These are phyloP conservation scores for Tupiocoris notatus DNA, from an alignment of 2,888 invertebrate species.

Conservation along the genomic window DNA sequence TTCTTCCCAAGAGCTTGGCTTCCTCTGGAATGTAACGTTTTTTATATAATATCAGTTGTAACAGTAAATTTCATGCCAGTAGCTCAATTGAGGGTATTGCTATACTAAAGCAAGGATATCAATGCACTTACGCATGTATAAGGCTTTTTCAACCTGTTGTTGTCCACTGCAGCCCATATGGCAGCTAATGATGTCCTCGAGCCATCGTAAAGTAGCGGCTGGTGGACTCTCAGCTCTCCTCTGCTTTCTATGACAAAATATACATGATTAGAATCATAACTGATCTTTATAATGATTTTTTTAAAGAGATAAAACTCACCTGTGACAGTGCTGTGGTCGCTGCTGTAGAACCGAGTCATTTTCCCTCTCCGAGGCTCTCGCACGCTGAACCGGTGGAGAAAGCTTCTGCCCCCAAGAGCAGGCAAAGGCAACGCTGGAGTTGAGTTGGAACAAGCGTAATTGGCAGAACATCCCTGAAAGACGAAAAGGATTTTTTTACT, in stretches of 20 bases:
- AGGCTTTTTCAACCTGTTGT: conserved; percentile 27
- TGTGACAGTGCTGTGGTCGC: conserved; percentile 29
- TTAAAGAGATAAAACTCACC: neutral
- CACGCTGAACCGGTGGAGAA: conserved; percentile 38
- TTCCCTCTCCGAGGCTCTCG: conserved; percentile 40
- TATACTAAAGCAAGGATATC: no score
- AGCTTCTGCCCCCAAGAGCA: conserved; percentile 3
- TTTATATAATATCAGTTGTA: neutral
- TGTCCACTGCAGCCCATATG: conserved; percentile 46
- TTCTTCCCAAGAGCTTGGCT: conserved; percentile 49
- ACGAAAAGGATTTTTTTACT: no score
- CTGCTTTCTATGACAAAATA: conserved; percentile 25
- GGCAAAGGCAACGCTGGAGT: conserved; percentile 36
- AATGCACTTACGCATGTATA: neutral
- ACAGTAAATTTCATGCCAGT: conserved; percentile 4
- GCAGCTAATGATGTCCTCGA: conserved; percentile 47
- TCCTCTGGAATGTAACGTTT: conserved; percentile 45
- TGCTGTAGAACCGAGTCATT: conserved; percentile 44
- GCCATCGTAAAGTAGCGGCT: conserved; percentile 45
- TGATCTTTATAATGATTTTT: no score
- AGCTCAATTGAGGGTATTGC: no score
- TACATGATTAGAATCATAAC: neutral
- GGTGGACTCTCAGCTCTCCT: conserved; percentile 45
- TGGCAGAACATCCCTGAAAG: conserved; percentile 3
- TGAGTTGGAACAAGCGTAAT: conserved; percentile 15